Evolutionary conservation across 2,113 vertebrate species (phyloP).

Genomic region (Hydrolagus affinis): DNA sequence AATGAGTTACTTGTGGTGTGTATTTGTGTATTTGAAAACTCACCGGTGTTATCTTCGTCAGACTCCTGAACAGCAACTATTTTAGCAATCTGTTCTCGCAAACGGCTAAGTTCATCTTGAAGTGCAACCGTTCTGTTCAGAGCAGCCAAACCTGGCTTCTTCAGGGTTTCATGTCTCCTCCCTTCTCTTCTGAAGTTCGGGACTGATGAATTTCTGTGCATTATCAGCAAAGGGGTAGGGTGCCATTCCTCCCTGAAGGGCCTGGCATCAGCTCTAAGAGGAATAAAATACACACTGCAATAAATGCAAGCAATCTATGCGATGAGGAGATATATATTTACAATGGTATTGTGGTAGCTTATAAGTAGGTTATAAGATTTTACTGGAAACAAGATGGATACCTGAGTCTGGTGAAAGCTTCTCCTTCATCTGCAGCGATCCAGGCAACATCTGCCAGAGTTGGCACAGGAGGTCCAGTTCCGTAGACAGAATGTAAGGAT

Average conservation of each 20-base stretch:
- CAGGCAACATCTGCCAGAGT: constrained; percentile 94
- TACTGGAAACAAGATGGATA: constrained; percentile 38
- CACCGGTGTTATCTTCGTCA: constrained; percentile 55
- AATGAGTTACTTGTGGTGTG: neutral
- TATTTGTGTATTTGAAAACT: neutral
- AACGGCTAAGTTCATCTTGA: constrained; percentile 86
- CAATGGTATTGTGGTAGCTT: too few species aligned
- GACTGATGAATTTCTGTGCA: constrained; percentile 91
- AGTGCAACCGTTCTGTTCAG: constrained; percentile 83
- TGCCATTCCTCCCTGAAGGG: constrained; percentile 92
- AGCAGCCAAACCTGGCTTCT: constrained; percentile 81
- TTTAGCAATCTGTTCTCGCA: constrained; percentile 89
- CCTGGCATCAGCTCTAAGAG: constrained; percentile 75
- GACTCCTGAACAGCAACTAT: constrained; percentile 68
- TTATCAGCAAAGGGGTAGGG: constrained; percentile 85
- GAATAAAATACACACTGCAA: neutral
- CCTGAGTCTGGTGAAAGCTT: constrained; percentile 93
- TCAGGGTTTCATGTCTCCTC: constrained; percentile 79
- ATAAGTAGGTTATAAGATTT: neutral
- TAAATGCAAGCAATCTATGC: too few species aligned
- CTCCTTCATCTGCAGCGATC: constrained; percentile 93
- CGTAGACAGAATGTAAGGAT: constrained; percentile 14
- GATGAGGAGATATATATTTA: too few species aligned
- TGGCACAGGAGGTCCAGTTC: constrained; percentile 75
- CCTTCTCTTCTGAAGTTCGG: constrained; percentile 89